Evolutionary conservation across 2,113 vertebrate genomes (phyloP), one percentile per base, ranked within the genome.

Genomic region (Benthochromis sp.): DNA sequence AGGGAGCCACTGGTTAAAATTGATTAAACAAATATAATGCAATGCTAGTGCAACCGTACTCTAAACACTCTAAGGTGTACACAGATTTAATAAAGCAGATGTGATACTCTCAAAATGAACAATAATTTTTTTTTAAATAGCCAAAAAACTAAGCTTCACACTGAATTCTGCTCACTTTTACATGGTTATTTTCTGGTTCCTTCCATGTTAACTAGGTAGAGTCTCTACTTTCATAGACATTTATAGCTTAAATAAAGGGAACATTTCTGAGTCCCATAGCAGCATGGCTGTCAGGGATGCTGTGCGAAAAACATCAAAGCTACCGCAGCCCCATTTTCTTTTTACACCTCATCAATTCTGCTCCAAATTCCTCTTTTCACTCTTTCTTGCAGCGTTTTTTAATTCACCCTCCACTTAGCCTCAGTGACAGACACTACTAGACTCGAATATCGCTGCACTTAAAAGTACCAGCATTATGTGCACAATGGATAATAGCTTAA

Each of bases 311-410:
- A 95, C 92, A 95, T 94, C 94, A 94, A 95, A 95, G 92, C 91
- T 82, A 84, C 92, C 5, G 17, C 88, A 90, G 87, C 83, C 88
- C 66, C 83, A 89, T 93, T 91, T 92, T 86, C 87, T 93, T 88
- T 91, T 93, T 90, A 92, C 92, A 91, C 90, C 92, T 95, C 93
- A 94, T 92, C 93, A 93, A 93, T 88, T 94, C 88, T 86, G 91
- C 88, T 93, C 87, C 85, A 91, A 92, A 94, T 94, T 89, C 86
- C 76, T 84, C 36, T 83, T 85, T 89, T 89, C 78, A 87, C 80
- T 90, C 83, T 50, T 82, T 82, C 82, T 86, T 29, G 36, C 81
- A 88, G 81, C 83, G 17, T 14, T 85, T 93, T 92, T 91, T 90
- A 87, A 90, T 94, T 88, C 47, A 6, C 79, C 10, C 31, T 91